phyloP scores from a whole-genome alignment of 1,140 invertebrate genomes.

The Metopolophium dirhodum region DNA sequence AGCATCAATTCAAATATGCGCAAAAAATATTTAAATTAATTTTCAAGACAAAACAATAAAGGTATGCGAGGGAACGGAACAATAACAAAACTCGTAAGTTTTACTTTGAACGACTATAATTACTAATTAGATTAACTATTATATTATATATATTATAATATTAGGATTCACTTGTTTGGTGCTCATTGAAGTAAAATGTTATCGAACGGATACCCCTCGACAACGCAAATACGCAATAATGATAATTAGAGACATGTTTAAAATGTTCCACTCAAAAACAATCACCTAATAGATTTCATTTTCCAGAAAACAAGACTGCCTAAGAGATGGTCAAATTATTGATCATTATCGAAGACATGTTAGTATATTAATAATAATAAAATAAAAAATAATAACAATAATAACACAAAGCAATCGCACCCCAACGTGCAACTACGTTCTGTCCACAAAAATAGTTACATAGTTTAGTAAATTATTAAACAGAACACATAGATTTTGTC shows the following conservation, averaged over 20 bases:
- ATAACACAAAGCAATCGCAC: background rate
- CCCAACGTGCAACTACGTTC: background rate
- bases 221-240: background rate
- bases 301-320: background rate
- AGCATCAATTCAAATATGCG: background rate
- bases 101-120: slow-evolving; percentile 6
- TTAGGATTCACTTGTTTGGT: background rate
- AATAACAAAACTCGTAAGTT: background rate
- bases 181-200: background rate
- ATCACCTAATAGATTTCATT: background rate
- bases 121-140: slow-evolving; percentile 26
- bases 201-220: background rate
- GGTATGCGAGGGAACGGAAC: background rate
- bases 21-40: background rate
- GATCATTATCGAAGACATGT: too few species aligned
- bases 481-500: background rate
- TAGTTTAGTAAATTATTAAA: background rate
- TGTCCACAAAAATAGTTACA: background rate
- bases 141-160: background rate
- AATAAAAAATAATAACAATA: background rate
- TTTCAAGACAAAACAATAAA: background rate
- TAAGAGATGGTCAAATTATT: background rate
- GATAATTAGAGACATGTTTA: background rate
- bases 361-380: background rate
- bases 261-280: background rate